A percentile compares a stretch with the other conserved stretches of the same genome.
phyloP scores from a whole-genome alignment of 1,140 invertebrate genomes.

The Ostrea edulis region DNA sequence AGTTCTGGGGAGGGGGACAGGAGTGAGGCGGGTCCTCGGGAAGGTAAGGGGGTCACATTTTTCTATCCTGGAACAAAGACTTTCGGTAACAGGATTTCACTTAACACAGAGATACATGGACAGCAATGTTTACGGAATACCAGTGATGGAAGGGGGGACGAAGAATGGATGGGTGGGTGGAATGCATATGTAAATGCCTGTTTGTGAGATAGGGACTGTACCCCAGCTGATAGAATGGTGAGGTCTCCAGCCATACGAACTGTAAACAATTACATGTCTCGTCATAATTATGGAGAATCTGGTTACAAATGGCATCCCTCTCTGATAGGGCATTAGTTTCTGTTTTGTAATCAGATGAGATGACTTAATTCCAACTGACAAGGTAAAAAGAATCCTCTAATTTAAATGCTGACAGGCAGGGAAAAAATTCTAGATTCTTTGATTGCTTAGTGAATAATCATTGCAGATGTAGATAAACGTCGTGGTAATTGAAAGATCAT shows the following conservation, averaged over 20 bases:
- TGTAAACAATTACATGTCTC: neutral
- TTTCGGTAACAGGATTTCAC: too few species aligned
- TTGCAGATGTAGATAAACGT: neutral
- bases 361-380: neutral
- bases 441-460: neutral
- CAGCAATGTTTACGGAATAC: neutral
- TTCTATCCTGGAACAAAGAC: too few species aligned
- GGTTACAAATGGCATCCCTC: neutral
- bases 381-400: neutral
- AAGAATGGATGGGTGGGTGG: neutral
- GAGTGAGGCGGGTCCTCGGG: neutral
- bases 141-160: neutral
- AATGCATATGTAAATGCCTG: neutral
- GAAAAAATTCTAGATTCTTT: neutral
- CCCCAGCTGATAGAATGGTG: neutral
- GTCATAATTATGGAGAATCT: neutral
- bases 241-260: neutral
- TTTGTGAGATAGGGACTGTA: neutral
- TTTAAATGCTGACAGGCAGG: neutral
- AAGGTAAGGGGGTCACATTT: neutral
- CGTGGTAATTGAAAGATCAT: neutral
- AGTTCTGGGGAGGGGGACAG: neutral
- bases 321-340: neutral
- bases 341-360: constrained; percentile 15
- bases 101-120: neutral